Base-by-base conservation (phyloP, 2,113 vertebrate genomes). In the Albula goreensis region DNA sequence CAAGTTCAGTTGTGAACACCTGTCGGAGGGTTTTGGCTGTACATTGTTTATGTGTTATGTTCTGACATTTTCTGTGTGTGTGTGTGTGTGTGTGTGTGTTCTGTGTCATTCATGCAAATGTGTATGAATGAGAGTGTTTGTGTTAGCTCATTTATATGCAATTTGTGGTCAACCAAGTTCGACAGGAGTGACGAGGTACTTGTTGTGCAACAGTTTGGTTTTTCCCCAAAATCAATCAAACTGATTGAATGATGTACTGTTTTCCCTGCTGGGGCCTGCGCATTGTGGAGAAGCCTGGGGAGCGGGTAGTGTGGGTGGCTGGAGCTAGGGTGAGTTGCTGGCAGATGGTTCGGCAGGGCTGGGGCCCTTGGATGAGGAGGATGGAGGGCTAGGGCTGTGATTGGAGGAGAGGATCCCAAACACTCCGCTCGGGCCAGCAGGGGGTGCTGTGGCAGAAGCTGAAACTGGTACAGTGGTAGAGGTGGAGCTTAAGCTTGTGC, bases 151-250 rank as follows among this genome's bases (percentile, higher is more conserved):
- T 90, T 88, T 87, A 89, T 91, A 13, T 53, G 12, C 48, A 52
- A 41, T 78, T 49, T 83, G 60, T 88, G 90, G 90, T 92, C 93
- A 95, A 93, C 93, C 93, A 92, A 92, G 89, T 89, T 92, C 80
- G 93, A 94, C 94, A 93, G 92, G 92, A 85, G 92, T 88, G 88
- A 90, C 94, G 95, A 96, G 95, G 95, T 96, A 95, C 91, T 95
- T 92, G 94, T 95, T 95, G 95, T 95, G 93, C 94, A 95, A 93
- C 93, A 95, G 94, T 95, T 93, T 91, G 87, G 89, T 92, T 90
- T 88, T 81, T 91, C 89, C 89, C 91, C 81, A 50, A 41, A 41
- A 41, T 79, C 82, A 41, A 15, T 78, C 51, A 63, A 83, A 88
- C 87, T 85, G 83, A 87, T 92, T 91, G 89, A 89, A 92, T 91